Evolutionary conservation across 2,113 vertebrate genomes (phyloP).

Genomic region (Epinephelus fuscoguttatus): DNA sequence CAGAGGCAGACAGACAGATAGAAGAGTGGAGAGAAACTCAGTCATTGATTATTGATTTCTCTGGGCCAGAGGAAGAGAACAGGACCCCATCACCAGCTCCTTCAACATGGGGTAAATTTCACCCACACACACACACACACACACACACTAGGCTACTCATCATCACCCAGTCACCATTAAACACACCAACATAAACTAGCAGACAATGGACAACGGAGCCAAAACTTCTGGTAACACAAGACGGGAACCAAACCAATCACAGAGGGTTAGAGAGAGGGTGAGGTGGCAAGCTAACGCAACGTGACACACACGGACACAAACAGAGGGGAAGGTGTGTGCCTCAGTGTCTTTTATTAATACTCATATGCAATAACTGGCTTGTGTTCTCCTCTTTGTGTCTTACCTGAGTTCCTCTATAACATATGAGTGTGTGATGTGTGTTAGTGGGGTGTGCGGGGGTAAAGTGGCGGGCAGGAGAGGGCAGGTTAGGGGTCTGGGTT

Average conservation of each 20-base stretch:
- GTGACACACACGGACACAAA: conserved; percentile 51
- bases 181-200: conserved; percentile 15
- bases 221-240: conserved; percentile 26
- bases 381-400: not conserved
- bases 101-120: conserved; percentile 29
- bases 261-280: conserved; percentile 42
- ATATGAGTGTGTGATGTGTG: conserved; percentile 12
- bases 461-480: not conserved
- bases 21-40: conserved; percentile 12
- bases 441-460: conserved; percentile 19
- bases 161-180: conserved; percentile 10
- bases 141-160: conserved; percentile 34
- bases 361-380: too few relatives aligned
- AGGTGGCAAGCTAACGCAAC: conserved; percentile 52
- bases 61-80: conserved; percentile 17
- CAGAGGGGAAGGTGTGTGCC: conserved; percentile 32
- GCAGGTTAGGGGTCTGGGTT: conserved; percentile 65
- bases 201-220: conserved; percentile 31
- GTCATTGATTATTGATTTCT: not conserved
- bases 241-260: conserved; percentile 62
- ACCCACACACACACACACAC: conserved; percentile 30
- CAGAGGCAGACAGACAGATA: conserved; percentile 10
- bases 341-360: not conserved
- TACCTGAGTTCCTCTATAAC: conserved; percentile 8
- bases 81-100: conserved; percentile 49